These are phyloP conservation scores for Anneissia japonica DNA, from an alignment of 35 echinoderm and acorn worm species.

Conservation along the genomic window DNA sequence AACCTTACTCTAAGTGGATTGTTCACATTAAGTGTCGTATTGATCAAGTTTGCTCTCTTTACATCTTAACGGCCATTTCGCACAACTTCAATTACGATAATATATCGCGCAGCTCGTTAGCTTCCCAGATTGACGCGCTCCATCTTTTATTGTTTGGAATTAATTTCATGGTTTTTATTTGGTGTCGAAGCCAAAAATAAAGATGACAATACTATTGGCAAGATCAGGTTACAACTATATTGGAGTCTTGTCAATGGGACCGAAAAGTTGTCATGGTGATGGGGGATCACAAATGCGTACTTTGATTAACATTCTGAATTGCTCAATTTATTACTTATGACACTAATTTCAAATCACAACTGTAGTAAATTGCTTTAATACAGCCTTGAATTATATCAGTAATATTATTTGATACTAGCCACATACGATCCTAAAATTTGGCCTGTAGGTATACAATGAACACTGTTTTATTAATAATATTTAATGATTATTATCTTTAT, in stretches of 20 bases:
- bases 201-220: not conserved
- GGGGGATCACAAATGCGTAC: not conserved
- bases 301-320: not conserved
- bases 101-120: not conserved
- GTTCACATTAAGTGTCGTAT: not conserved
- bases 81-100: not conserved
- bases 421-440: no score
- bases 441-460: no score
- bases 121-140: not conserved
- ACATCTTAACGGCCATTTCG: not conserved
- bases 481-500: no score
- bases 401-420: no score
- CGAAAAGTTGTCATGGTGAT: not conserved
- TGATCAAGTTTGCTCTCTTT: not conserved
- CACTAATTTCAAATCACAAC: not conserved
- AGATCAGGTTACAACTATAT: not conserved
- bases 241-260: not conserved
- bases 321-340: not conserved
- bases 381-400: not conserved
- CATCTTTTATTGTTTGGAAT: not conserved
- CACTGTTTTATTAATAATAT: no score
- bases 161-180: not conserved
- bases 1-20: not conserved
- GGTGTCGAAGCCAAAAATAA: not conserved
- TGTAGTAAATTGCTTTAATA: not conserved